Base-by-base conservation (phyloP, 2,113 vertebrate genomes). In the Aphelocoma coerulescens region DNA sequence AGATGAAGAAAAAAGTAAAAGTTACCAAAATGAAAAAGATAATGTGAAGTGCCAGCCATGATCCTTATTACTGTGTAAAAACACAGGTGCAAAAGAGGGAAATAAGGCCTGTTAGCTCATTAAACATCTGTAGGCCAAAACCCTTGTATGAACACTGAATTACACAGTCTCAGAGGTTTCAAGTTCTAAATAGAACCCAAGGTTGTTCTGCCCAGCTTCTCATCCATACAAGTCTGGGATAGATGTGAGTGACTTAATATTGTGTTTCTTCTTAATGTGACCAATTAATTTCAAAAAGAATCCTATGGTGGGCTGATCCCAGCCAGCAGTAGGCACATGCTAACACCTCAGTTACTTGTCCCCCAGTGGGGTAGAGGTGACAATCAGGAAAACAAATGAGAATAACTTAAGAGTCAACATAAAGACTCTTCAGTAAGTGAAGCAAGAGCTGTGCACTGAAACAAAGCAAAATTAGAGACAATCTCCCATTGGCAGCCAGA, bases 1-100 rank as follows among this genome's bases (percentile, higher is more conserved):
- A 94, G 44, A 72, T 93, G 65, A 92, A 95, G 24, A 24, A 88
- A 88, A 90, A 92, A 79, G 41, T 89, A 46, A 12, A 85, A 89
- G n/a, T 94, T 95, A 72, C 23, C 39, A 73, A 92, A 95, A 69
- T 59, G 16, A 54, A 89, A 93, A 92, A 87, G 9, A 28, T 59
- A 49, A 62, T 86, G 63, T 93, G 81, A 91, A 94, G 91, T 91
- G 19, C 35, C n/a, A 76, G 52, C 32, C 63, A 27, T 76, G 32
- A 49, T 57, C 74, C 89, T 86, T 88, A 61, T 61, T 95, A 58
- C 66, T 63, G 67, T 68, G 24, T 94, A 88, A 84, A 97, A 95
- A 39, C 35, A 54, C 7, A 73, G 33, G 8, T 79, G n/a, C 18
- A 44, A 72, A 96, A 95, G n/a, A 93, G 28, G 22, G 43, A 81